These are phyloP conservation scores for Ostrea denselamellosa DNA, from an alignment of 1,140 invertebrate genomes.

Conservation along the genomic window DNA sequence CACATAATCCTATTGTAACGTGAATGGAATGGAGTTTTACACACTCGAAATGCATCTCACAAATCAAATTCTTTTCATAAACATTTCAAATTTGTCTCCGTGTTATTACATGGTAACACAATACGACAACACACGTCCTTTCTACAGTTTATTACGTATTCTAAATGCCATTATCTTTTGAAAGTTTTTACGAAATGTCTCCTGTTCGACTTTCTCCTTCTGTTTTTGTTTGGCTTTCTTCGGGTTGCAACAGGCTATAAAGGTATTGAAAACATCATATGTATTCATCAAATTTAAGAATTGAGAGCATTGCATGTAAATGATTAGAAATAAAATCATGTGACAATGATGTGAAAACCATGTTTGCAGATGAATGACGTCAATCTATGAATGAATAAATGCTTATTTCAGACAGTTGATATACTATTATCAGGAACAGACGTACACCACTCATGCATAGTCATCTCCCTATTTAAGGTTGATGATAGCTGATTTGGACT, in stretches of 20 bases:
- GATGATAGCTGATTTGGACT: no score
- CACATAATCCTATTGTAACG: no score
- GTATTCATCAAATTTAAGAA: neutral
- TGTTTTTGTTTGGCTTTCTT: neutral
- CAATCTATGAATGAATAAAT: neutral
- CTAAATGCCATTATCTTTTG: slow-evolving; percentile 7
- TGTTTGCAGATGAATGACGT: no score
- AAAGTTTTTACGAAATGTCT: neutral
- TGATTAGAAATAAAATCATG: neutral
- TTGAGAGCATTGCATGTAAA: neutral
- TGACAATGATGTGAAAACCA: neutral
- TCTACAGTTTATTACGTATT: neutral
- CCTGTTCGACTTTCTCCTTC: neutral
- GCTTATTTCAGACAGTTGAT: neutral
- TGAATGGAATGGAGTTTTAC: no score
- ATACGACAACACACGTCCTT: no score
- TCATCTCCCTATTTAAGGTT: no score
- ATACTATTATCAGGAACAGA: no score
- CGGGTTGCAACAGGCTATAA: neutral
- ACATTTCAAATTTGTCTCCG: no score
- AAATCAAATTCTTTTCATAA: no score
- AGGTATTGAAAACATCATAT: neutral
- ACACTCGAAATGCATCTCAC: no score
- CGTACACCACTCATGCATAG: no score
- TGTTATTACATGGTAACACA: no score